Evolutionary conservation across 2,113 vertebrate genomes (phyloP).

Genomic region (Mixornis gularis): DNA sequence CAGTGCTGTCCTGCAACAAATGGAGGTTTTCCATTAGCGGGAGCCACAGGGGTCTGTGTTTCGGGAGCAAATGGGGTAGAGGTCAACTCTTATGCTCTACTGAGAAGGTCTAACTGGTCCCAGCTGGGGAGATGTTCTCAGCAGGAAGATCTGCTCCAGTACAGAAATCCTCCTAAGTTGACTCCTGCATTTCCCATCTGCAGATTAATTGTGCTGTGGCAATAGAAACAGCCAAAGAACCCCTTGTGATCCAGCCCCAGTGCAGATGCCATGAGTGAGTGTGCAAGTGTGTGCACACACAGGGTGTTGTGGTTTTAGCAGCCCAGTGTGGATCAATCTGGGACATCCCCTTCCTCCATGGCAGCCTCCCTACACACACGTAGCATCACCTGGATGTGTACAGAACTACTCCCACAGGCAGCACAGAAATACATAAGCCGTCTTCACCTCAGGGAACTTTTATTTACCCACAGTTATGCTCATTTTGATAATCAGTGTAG

Average conservation of each 20-base stretch:
- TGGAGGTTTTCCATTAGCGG: conserved; percentile 40
- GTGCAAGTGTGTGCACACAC: background rate
- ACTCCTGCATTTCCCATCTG: background rate
- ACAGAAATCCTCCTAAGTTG: background rate
- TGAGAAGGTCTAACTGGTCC: conserved; percentile 26
- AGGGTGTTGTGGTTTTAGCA: background rate
- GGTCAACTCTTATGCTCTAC: background rate
- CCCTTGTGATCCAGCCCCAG: background rate
- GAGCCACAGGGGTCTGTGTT: background rate
- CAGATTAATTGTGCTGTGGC: background rate
- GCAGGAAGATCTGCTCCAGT: background rate
- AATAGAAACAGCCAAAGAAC: background rate
- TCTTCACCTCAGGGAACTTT: background rate
- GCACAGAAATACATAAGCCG: fast-evolving
- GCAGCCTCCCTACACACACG: background rate
- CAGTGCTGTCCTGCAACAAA: background rate
- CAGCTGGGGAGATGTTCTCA: conserved; percentile 39
- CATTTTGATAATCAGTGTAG: background rate
- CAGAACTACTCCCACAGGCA: background rate
- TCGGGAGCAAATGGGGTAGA: background rate
- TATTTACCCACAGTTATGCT: background rate
- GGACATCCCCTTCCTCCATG: background rate
- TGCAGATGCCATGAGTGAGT: background rate
- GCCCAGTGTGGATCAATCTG: background rate
- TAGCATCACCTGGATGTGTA: background rate